Evolutionary conservation across 1,140 invertebrate species (phyloP), one percentile per base, ranked within the genome.

Genomic region (Monochamus saltuarius): DNA sequence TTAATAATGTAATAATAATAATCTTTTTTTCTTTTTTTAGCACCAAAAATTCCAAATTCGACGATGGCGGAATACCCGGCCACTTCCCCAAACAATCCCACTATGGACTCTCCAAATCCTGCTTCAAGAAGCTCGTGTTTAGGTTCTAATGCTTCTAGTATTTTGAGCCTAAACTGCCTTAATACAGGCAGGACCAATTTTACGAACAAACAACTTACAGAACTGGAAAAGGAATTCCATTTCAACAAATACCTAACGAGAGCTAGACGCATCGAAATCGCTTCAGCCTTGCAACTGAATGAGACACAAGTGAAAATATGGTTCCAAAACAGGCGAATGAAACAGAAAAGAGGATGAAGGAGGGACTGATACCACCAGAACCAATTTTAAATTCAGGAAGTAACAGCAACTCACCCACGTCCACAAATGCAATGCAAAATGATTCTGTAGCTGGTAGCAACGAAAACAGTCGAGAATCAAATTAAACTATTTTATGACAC

Each of bases 151-250:
- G 59, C 72, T 7, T 69, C 72, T 11, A 79, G 68, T 56, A 76
- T 80, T 39, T 61, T 80, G 11, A 67, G 68, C 13, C 61, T 74
- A 10, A 77, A 73, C 54, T 82, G 83, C 71, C 81, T 89, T 54
- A 92, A 91, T 77, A 90, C 92, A 4, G 94, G 94, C 17, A 83
- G 97, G 29, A 99, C 96, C 2, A 99, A 99, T 79, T 99, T 99
- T 80, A 98, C 95, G 51, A 99, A 97, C 75, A 98, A 99, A 79
- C 97, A 99, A 77, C 84, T 99, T 47, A 99, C 96, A 1, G 97
- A 99, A 79, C 82, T 99, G 64, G 97, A 99, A 76, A 99, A 99
- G 77, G 97, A 99, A 79, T 99, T 99, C 79, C 96, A 99, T 79
- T 99, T 97, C 79, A 98, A 98, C 81, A 98, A 98, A 80, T 99